These are phyloP conservation scores for Drosophila chauvacae DNA, from an alignment of 1,140 invertebrate species.

Conservation along the genomic window DNA sequence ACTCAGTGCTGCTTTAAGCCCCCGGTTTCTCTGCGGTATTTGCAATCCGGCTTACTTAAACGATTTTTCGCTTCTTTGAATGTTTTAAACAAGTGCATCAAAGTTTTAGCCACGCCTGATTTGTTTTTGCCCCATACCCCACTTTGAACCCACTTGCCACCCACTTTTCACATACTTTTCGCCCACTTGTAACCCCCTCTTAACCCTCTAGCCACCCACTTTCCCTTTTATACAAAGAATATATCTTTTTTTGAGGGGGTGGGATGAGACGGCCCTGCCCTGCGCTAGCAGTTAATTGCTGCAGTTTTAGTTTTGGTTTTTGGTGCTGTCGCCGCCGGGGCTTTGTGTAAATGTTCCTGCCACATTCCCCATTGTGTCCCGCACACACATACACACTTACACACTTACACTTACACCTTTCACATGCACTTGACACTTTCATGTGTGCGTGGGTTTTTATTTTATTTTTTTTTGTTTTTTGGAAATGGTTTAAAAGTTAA, in stretches of 20 bases:
- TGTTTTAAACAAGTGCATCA: constrained; percentile 70
- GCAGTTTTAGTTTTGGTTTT: constrained; percentile 51
- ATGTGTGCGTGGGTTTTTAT: constrained; percentile 4
- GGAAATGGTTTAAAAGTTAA: constrained; percentile 27
- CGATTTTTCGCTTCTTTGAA: constrained; percentile 63
- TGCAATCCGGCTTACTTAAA: constrained; percentile 59
- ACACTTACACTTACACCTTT: background rate
- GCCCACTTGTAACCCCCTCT: background rate
- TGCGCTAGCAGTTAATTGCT: constrained; percentile 48
- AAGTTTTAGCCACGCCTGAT: constrained; percentile 66
- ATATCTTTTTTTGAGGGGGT: background rate
- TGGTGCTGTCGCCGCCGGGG: constrained; percentile 42
- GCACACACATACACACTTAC: too few species aligned
- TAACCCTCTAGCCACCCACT: background rate
- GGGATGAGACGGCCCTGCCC: constrained; percentile 9
- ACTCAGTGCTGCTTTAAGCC: background rate
- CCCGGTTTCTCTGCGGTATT: constrained; percentile 46
- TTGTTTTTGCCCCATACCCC: constrained; percentile 26
- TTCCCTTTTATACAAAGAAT: constrained; percentile 7
- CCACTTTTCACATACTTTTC: background rate
- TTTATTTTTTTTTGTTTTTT: background rate
- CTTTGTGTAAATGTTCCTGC: constrained; percentile 52
- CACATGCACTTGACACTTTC: constrained; percentile 29
- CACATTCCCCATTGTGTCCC: constrained; percentile 45
- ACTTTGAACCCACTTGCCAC: background rate